Evolutionary conservation across 2,113 vertebrate species (phyloP), one percentile per base, ranked within the genome.

Genomic region (Apus apus): DNA sequence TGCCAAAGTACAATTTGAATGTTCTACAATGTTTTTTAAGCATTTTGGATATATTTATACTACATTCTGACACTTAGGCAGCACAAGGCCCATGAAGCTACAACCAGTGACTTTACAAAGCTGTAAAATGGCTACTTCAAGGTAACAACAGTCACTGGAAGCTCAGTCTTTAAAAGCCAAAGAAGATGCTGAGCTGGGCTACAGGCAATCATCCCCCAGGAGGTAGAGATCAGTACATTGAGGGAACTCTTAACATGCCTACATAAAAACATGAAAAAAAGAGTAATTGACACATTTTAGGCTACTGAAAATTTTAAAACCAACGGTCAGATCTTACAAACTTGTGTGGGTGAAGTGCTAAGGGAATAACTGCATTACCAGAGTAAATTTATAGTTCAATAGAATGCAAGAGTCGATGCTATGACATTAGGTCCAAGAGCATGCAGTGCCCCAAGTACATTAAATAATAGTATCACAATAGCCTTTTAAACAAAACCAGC

Each of bases 1-100:
- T 0, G 2, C 2, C 13, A 18, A 48, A 72, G 21, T 34, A 67
- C 14, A 21, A 19, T 21, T 46, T 1, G 1, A 1, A 15, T 68
- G n/a, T 12, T 54, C 36, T 78, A 14, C n/a, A 57, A 38, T 25
- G 40, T 7, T 66, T 66, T 87, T 75, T 40, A 65, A 62, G 16
- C 13, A 7, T 65, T 72, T 11, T 23, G 21, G 18, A 71, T 50
- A 27, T 54, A 87, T 65, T 76, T 50, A 68, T 11, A 50, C 9
- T 46, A 57, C 71, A 30, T 25, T 45, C 50, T 16, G 8, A 82
- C 21, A 25, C 29, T 66, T 65, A 58, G 22, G 10, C 22, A 65
- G 34, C 64, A 25, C 6, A 22, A 53, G 2, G 77, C 9, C 21
- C 21, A 7, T 13, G 6, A 22, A 19, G 30, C 14, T 60, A 80